Evolutionary conservation across 2,797 vertebrate genomes (phyloP).

Genomic region (Schizopygopsis pylzovi): DNA sequence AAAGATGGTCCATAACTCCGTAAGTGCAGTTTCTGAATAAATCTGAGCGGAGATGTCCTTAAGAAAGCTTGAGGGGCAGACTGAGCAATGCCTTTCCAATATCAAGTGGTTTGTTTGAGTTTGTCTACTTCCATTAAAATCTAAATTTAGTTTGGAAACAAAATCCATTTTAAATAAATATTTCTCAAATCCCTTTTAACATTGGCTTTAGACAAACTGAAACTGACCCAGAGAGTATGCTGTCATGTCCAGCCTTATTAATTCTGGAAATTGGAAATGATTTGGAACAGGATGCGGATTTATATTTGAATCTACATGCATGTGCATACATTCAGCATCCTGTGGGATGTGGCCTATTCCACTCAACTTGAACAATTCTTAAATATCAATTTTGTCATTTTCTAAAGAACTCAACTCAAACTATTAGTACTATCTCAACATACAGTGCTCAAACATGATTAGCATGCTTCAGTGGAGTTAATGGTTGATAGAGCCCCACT

Average conservation of each 20-base stretch:
- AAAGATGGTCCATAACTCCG: background rate
- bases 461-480: constrained; percentile 41
- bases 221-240: background rate
- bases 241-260: background rate
- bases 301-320: background rate
- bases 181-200: background rate
- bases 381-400: background rate
- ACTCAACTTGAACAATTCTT: no score
- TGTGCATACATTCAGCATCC: background rate
- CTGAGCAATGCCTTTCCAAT: background rate
- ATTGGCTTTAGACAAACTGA: background rate
- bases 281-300: background rate
- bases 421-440: constrained; percentile 77
- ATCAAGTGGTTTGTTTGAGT: constrained; percentile 2
- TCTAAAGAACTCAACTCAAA: background rate
- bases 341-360: background rate
- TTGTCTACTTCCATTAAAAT: background rate
- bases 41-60: background rate
- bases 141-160: background rate
- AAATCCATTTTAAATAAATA: background rate
- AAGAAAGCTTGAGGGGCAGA: background rate
- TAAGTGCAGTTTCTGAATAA: constrained; percentile 4
- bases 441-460: constrained; percentile 33
- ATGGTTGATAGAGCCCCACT: constrained; percentile 63
- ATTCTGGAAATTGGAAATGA: background rate